These are phyloP conservation scores for Phoxinus phoxinus DNA, from an alignment of 2,113 vertebrate genomes.

Conservation along the genomic window DNA sequence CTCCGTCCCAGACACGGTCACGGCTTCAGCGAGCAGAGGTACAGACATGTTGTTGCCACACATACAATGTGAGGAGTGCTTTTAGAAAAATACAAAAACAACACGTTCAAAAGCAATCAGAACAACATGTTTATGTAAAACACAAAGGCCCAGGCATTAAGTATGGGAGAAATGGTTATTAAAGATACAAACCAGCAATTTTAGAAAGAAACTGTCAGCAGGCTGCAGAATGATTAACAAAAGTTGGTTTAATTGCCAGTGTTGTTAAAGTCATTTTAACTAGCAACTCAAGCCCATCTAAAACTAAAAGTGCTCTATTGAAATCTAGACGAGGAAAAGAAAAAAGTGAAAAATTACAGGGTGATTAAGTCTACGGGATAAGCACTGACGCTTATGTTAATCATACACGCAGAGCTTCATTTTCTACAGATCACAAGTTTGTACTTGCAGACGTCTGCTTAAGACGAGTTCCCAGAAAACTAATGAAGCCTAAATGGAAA, in stretches of 20 bases:
- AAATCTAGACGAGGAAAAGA: not conserved
- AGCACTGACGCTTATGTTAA: not conserved
- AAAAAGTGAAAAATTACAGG: constrained; percentile 2
- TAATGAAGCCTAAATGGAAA: constrained; percentile 18
- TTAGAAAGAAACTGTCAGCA: constrained; percentile 32
- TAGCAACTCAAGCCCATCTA: constrained; percentile 8
- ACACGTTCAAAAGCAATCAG: not conserved
- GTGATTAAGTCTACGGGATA: not conserved
- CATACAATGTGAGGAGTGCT: constrained; percentile 90
- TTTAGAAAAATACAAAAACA: constrained; percentile 17
- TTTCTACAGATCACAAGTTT: constrained; percentile 24
- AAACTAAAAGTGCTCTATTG: not conserved
- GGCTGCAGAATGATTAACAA: constrained; percentile 47
- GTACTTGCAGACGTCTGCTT: constrained; percentile 12
- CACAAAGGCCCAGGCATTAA: not conserved
- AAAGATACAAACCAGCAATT: constrained; percentile 40
- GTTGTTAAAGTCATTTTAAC: not conserved
- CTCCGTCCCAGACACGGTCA: constrained; percentile 92
- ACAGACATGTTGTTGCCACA: constrained; percentile 99
- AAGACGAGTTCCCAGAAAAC: constrained; percentile 22
- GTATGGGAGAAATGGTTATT: not conserved
- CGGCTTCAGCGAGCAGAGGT: constrained; percentile 96
- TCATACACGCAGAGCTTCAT: not conserved
- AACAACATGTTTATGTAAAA: not conserved
- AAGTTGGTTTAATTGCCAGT: constrained; percentile 29